Conservation (phyloP, 2,113 vertebrate species). For the Formicarius rufipectus region DNA sequence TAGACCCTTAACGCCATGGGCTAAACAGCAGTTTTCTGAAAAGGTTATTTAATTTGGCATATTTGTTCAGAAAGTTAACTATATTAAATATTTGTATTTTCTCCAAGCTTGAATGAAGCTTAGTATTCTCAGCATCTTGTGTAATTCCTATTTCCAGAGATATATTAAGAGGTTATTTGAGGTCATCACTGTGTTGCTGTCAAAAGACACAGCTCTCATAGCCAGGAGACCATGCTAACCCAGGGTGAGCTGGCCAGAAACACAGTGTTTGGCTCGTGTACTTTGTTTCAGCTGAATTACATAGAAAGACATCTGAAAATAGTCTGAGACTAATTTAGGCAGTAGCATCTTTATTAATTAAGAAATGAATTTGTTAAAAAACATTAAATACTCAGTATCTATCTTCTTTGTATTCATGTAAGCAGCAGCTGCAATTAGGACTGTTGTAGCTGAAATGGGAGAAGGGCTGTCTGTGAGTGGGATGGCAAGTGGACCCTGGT, state of each 20-base stretch:
- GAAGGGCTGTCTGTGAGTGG: background rate
- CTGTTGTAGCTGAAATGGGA: background rate
- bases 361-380: background rate
- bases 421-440: background rate
- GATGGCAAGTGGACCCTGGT: background rate
- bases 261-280: background rate
- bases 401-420: background rate
- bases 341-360: background rate
- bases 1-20: background rate
- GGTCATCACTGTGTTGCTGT: constrained; percentile 19
- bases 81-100: constrained; percentile 32
- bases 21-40: background rate
- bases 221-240: constrained; percentile 7
- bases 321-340: background rate
- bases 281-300: background rate
- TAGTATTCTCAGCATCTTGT: constrained; percentile 21
- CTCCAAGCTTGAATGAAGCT: constrained; percentile 7
- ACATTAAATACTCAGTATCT: background rate
- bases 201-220: background rate
- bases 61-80: constrained; percentile 21
- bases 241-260: constrained; percentile 28
- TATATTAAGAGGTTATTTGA: constrained; percentile 43
- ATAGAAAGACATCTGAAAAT: background rate
- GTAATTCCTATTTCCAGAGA: constrained; percentile 35
- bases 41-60: constrained; percentile 30